phyloP scores from a whole-genome alignment of 2,888 invertebrate genomes.

The Caenorhabditis japonica region DNA sequence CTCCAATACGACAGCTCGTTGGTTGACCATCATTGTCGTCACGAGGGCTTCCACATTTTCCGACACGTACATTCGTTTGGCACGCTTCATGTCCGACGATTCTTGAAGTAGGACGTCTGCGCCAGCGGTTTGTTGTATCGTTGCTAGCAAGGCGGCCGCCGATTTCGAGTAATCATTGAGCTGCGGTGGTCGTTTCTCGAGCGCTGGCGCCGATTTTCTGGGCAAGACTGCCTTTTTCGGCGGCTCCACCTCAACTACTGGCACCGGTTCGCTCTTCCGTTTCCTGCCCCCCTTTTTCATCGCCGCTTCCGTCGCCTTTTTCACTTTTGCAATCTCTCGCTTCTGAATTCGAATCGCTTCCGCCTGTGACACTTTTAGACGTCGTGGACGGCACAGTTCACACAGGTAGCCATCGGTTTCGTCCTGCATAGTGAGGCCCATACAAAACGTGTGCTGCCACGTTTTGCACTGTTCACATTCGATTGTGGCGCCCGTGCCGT shows the following conservation, averaged over 20 bases:
- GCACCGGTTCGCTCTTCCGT: constrained; percentile 12
- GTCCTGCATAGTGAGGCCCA: constrained; percentile 17
- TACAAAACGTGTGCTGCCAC: constrained; percentile 52
- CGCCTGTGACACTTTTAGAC: constrained; percentile 6
- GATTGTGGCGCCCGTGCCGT: constrained; percentile 22
- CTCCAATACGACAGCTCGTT: constrained; percentile 33
- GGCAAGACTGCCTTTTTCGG: constrained; percentile 3
- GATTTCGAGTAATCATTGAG: constrained; percentile 43
- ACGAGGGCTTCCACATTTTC: constrained; percentile 38
- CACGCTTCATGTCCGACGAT: constrained; percentile 3
- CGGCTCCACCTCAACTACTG: too few species aligned
- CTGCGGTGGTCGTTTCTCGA: constrained; percentile 4
- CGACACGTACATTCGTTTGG: constrained; percentile 33
- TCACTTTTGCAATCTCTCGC: constrained; percentile 4
- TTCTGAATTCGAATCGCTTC: constrained; percentile 32
- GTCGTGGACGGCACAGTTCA: constrained; percentile 41
- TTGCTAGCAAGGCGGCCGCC: constrained; percentile 6
- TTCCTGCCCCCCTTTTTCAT: constrained; percentile 15
- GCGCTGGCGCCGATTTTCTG: constrained; percentile 24
- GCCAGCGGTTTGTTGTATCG: constrained; percentile 20
- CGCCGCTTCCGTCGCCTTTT: constrained; percentile 1
- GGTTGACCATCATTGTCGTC: constrained; percentile 1
- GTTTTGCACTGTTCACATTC: constrained; percentile 45
- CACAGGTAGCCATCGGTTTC: constrained; percentile 24
- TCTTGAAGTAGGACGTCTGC: constrained; percentile 32